Base-by-base conservation (phyloP, 2,113 vertebrate species). In the Zosterops pallidus region DNA sequence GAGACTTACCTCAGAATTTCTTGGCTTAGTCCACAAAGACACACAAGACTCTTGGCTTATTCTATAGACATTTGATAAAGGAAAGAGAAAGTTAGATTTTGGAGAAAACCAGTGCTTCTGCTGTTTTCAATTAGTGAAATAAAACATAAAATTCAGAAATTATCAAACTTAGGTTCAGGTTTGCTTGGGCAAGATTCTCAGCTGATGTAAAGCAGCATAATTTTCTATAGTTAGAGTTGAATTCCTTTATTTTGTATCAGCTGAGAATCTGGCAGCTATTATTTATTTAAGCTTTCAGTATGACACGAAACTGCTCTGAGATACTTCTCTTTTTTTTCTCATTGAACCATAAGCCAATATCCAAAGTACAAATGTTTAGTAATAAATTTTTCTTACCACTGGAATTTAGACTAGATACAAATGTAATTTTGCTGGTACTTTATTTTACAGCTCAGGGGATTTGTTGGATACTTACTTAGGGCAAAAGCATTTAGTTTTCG, bases 361-460 rank as follows among this genome's bases (percentile, higher is more conserved):
- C 23, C 49, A 92, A 78, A 28, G 52, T 90, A 94, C 68, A 95
- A 95, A 92, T 86, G 62, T 91, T 90, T 92, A 39, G 41, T 76
- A 84, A 95, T 84, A 91, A 86, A 67, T 94, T 93, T 96, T 92
- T 91, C 64, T 80, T 69, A 88, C 91, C 53, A 78, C 89, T 76
- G 57, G 78, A 76, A 83, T 90, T 90, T 42, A 47, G 33, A 80
- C 67, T 69, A 33, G 78, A 94, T 91, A 70, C n/a, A 92, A 93
- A 97, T 79, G 71, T 49, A 59, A 72, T 56, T 85, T 83, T 71
- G 23, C 14, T 89, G 14, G 59, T 83, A 49, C 79, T 91, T 77
- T 91, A 67, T 90, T 93, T 87, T 86, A 60, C 49, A 76, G 76
- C 88, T 85, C 65, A 52, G 39, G 52, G 78, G 68, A 87, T 95